These are phyloP conservation scores for Enteromius treurensis DNA, from an alignment of 2,797 vertebrate species.

Conservation along the genomic window DNA sequence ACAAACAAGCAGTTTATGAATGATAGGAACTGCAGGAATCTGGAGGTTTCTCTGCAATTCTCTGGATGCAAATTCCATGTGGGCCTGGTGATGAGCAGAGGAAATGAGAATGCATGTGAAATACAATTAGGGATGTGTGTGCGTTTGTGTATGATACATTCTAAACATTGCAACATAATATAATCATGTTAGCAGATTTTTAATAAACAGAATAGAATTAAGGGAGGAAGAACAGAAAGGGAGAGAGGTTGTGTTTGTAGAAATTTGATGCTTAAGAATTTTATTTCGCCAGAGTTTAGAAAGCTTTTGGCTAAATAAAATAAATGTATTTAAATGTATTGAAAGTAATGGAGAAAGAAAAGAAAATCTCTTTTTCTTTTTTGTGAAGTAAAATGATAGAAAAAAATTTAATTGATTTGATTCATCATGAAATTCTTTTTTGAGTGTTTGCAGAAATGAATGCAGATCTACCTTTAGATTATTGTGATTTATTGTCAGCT, in stretches of 20 bases:
- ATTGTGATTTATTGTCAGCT: not conserved
- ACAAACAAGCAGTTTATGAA: not conserved
- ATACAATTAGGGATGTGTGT: not conserved
- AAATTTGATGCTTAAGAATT: not conserved
- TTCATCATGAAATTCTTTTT: not conserved
- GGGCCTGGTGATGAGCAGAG: constrained; percentile 18
- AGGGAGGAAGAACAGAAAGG: not conserved
- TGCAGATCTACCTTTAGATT: not conserved
- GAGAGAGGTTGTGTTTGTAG: not conserved
- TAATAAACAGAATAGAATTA: not conserved
- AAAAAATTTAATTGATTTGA: not conserved
- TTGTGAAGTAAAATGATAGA: not conserved
- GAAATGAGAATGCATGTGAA: constrained; percentile 20
- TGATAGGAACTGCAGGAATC: not conserved
- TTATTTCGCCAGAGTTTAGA: constrained; percentile 8
- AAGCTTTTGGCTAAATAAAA: constrained; percentile 9
- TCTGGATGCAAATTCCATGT: not conserved
- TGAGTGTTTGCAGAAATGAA: not conserved
- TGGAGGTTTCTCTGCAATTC: not conserved
- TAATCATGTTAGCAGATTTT: not conserved
- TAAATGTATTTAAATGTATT: not conserved
- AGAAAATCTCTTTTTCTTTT: not conserved
- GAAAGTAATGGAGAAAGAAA: not conserved
- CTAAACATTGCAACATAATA: constrained; percentile 6
- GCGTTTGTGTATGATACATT: not conserved